These are phyloP conservation scores for Drosophila hamatofila DNA, from an alignment of 2,888 invertebrate species.

Conservation along the genomic window DNA sequence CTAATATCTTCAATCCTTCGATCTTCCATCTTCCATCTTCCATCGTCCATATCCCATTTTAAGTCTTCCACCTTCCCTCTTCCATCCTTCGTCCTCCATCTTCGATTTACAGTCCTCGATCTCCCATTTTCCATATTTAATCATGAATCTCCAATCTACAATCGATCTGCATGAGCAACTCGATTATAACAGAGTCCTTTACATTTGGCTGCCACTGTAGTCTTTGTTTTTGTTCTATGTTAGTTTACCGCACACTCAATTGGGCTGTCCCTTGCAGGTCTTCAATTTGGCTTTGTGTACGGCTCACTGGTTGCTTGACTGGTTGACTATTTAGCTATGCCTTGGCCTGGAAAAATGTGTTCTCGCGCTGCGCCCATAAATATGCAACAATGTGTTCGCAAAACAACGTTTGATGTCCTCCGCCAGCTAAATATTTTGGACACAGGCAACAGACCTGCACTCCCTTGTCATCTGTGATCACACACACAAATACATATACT, in stretches of 20 bases:
- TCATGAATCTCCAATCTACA: not conserved
- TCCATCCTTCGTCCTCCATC: not conserved
- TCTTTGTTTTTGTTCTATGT: not conserved
- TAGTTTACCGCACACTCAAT: constrained; percentile 53
- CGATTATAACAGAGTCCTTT: not conserved
- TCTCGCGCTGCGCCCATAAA: constrained; percentile 63
- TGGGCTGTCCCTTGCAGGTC: constrained; percentile 39
- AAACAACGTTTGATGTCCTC: constrained; percentile 63
- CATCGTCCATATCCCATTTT: not conserved
- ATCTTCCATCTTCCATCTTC: not conserved
- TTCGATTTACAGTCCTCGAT: not conserved
- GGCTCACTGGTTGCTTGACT: not conserved
- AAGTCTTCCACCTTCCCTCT: not conserved
- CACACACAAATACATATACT: constrained; percentile 16
- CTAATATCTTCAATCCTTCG: not conserved
- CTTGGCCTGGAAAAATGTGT: constrained; percentile 4
- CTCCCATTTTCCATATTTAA: not conserved
- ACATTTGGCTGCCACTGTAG: constrained; percentile 31
- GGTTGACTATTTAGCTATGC: not conserved
- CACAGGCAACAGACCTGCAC: constrained; percentile 39
- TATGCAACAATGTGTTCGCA: constrained; percentile 63
- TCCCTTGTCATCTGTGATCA: constrained; percentile 71
- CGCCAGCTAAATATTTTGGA: constrained; percentile 59
- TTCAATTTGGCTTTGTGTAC: constrained; percentile 26
- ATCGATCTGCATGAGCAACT: not conserved